Evolutionary conservation across 2,888 invertebrate genomes (phyloP).

Genomic region (Agriopis leucophaearia): DNA sequence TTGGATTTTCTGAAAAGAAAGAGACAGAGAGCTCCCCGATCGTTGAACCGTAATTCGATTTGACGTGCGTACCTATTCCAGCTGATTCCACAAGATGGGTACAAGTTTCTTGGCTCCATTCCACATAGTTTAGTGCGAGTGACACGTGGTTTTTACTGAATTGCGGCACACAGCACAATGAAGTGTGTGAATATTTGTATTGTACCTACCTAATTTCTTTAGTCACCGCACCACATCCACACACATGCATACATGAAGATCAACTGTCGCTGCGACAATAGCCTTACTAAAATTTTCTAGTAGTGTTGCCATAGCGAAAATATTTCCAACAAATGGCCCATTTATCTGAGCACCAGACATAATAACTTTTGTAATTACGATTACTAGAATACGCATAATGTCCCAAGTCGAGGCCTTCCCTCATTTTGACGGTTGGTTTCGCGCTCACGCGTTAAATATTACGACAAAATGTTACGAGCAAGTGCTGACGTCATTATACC

Average conservation of each 20-base stretch:
- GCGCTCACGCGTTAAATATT: conserved; percentile 31
- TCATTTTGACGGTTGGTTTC: conserved; percentile 34
- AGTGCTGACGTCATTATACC: conserved; percentile 7
- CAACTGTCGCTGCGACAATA: not conserved
- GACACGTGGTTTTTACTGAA: too few species aligned
- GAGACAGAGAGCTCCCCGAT: too few species aligned
- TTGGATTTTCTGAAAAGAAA: too few species aligned
- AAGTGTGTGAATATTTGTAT: not conserved
- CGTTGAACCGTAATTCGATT: too few species aligned
- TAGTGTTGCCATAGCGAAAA: conserved; percentile 60
- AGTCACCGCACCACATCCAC: too few species aligned
- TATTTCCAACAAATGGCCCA: conserved; percentile 81
- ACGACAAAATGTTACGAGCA: conserved; percentile 19
- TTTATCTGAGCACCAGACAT: conserved; percentile 76
- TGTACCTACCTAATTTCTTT: too few species aligned
- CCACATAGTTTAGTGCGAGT: too few species aligned
- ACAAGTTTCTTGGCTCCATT: too few species aligned
- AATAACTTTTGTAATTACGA: conserved; percentile 80
- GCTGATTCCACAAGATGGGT: too few species aligned
- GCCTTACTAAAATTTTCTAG: conserved; percentile 28
- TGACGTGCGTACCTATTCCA: too few species aligned
- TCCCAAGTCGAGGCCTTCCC: conserved; percentile 28
- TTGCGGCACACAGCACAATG: too few species aligned
- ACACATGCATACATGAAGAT: too few species aligned
- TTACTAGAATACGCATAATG: conserved; percentile 62